Percentiles rank a stretch among this genome's conserved stretches.
These are phyloP conservation scores for Psittacula cyanocephala DNA, from an alignment of 2,113 vertebrate species.

Conservation along the genomic window DNA sequence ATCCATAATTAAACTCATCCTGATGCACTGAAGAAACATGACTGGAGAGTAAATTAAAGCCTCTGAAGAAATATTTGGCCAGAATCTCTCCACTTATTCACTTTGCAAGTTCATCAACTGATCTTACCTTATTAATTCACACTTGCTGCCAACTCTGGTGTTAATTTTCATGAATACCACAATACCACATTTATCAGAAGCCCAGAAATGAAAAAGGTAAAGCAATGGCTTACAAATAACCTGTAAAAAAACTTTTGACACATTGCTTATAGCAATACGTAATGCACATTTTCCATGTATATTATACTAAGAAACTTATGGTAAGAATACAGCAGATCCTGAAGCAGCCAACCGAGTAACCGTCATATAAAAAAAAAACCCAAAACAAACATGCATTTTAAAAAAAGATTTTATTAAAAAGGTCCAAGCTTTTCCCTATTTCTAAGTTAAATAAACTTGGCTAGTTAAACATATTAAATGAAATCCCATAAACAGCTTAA, in stretches of 20 bases:
- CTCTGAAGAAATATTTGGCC: not conserved
- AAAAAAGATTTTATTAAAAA: not conserved
- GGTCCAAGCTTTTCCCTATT: not conserved
- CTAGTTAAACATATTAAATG: not conserved
- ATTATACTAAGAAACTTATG: not conserved
- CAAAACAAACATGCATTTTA: not conserved
- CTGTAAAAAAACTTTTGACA: not conserved
- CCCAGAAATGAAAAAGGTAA: not conserved
- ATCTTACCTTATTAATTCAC: not conserved
- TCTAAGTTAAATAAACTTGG: not conserved
- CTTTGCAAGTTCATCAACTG: not conserved
- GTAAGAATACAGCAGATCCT: not conserved
- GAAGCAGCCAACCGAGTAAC: not conserved
- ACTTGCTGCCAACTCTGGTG: not conserved
- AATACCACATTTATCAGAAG: not conserved
- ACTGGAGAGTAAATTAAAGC: not conserved
- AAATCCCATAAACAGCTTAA: not conserved
- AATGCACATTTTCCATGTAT: not conserved
- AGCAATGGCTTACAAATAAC: not conserved
- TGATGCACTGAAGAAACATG: not conserved
- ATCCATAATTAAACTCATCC: not conserved
- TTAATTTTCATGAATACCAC: not conserved
- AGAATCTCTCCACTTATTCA: not conserved
- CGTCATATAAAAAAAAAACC: not conserved
- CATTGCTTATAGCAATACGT: not conserved